phyloP scores from a whole-genome alignment of 2,797 vertebrate genomes.

The Tapera naevia region DNA sequence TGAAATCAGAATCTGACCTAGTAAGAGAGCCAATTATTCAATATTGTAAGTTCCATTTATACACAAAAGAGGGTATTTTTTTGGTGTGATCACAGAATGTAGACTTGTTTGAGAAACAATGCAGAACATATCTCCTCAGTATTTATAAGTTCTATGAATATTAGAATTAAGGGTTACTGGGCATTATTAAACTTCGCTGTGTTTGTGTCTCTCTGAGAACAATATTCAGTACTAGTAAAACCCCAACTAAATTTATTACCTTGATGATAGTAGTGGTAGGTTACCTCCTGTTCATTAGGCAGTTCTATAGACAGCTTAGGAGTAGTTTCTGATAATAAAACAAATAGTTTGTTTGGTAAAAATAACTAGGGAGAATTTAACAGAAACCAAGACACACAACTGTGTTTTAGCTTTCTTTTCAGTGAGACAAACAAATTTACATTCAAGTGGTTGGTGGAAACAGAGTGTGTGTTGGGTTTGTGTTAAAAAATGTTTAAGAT shows the following conservation, averaged over 20 bases:
- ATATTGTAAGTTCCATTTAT: neutral
- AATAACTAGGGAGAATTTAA: neutral
- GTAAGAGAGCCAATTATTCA: neutral
- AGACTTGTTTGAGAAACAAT: neutral
- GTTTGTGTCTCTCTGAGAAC: neutral
- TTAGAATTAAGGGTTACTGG: neutral
- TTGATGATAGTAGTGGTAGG: neutral
- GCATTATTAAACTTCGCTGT: neutral
- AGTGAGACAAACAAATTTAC: neutral
- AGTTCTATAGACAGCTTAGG: neutral
- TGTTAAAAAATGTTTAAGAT: neutral
- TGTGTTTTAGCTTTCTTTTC: neutral
- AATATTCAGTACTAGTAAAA: neutral
- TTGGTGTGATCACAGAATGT: neutral
- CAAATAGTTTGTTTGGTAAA: neutral
- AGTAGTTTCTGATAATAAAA: neutral
- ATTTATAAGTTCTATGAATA: neutral
- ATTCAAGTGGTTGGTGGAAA: neutral
- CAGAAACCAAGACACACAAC: neutral
- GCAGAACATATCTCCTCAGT: neutral
- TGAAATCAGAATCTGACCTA: neutral
- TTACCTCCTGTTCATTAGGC: neutral
- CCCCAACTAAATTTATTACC: neutral
- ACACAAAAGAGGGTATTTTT: neutral
- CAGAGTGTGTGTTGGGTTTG: neutral